Conservation (phyloP, 1,140 invertebrate species). For the Colletes gigas region DNA sequence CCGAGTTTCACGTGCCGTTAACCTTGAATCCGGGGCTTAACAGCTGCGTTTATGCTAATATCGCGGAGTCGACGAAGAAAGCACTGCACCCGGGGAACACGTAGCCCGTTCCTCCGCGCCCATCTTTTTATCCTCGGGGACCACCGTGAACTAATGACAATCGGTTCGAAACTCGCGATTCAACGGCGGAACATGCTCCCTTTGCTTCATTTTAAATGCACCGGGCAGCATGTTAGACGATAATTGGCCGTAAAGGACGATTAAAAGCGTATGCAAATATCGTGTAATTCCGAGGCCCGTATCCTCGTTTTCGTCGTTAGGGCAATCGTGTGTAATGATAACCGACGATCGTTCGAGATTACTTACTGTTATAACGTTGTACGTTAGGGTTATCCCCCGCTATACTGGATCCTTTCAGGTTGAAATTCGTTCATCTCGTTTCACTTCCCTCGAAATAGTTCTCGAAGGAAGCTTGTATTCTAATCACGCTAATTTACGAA, state of each 20-base stretch:
- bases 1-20: conserved; percentile 61
- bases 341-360: not conserved
- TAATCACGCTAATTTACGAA: too few relatives aligned
- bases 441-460: too few relatives aligned
- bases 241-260: conserved; percentile 48
- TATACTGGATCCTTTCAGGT: not conserved
- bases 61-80: conserved; percentile 14
- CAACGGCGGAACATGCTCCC: not conserved
- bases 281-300: not conserved
- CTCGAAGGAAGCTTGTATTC: too few relatives aligned
- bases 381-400: not conserved
- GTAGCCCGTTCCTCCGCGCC: not conserved
- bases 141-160: conserved; percentile 43
- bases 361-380: conserved; percentile 12
- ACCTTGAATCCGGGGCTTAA: conserved; percentile 62
- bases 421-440: not conserved
- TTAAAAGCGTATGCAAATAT: conserved; percentile 45
- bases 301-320: not conserved
- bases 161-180: conserved; percentile 24
- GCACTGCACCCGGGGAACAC: conserved; percentile 21
- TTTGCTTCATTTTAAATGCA: conserved; percentile 42
- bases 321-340: conserved; percentile 26
- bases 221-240: conserved; percentile 48
- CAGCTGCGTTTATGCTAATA: conserved; percentile 58
- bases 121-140: conserved; percentile 35